Conservation (phyloP, 2,888 invertebrate genomes). For the Heteropelma amictum region DNA sequence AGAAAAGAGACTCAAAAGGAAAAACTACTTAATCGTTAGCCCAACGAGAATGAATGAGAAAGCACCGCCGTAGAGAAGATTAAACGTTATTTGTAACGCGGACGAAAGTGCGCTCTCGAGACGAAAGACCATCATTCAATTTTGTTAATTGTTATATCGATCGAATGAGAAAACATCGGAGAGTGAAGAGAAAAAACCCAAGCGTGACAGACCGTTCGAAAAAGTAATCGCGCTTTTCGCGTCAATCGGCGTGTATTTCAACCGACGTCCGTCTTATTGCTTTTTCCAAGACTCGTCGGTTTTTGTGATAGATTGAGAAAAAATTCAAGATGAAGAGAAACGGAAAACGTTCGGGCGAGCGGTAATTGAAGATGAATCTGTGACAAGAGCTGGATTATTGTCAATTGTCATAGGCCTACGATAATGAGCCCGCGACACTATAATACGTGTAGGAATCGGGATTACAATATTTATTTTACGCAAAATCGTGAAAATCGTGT, state of each 20-base stretch:
- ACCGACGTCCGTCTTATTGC: too few species aligned
- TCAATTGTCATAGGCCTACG: slow-evolving; percentile 70
- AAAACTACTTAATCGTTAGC: slow-evolving; percentile 40
- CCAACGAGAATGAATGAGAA: slow-evolving; percentile 18
- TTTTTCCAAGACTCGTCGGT: too few species aligned
- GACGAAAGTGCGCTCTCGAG: slow-evolving; percentile 42
- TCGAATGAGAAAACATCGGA: slow-evolving; percentile 40
- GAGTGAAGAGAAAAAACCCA: slow-evolving; percentile 8
- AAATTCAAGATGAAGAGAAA: slow-evolving; percentile 7
- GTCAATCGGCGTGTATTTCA: too few species aligned
- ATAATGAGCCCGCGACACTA: slow-evolving; percentile 65
- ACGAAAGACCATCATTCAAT: slow-evolving; percentile 41
- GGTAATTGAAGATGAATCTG: background rate
- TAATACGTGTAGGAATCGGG: slow-evolving; percentile 56
- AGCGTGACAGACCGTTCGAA: too few species aligned
- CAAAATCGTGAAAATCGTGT: slow-evolving; percentile 26
- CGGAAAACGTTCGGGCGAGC: slow-evolving; percentile 1
- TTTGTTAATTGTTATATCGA: slow-evolving; percentile 54
- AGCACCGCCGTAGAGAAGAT: slow-evolving; percentile 42
- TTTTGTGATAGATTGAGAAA: background rate
- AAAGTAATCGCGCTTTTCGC: too few species aligned
- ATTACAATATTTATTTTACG: slow-evolving; percentile 53
- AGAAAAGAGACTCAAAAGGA: slow-evolving; percentile 7
- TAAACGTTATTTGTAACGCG: slow-evolving; percentile 35
- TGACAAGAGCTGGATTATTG: slow-evolving; percentile 52